Base-by-base conservation (phyloP, 2,113 vertebrate species). In the Microcebus griseorufus region DNA sequence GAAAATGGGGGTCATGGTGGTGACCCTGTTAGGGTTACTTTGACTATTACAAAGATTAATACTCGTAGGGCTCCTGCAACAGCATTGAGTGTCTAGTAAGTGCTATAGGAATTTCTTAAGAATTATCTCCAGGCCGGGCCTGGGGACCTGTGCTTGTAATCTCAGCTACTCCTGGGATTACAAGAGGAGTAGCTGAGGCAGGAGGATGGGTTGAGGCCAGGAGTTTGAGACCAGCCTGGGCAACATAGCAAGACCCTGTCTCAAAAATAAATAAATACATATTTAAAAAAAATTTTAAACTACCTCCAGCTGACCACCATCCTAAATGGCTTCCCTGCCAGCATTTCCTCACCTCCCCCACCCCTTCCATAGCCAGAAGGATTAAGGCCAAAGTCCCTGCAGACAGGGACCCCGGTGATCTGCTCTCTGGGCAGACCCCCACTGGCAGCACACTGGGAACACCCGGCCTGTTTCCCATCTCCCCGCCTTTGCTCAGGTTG, bases 401-500 rank as follows among this genome's bases (percentile, higher is more conserved):
- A 3, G 7, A 2, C 17, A 0, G 0, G n/a, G 32, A 27, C 42
- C 48, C 80, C 7, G 53, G 9, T 23, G 14, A 32, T 18, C 64
- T 17, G 18, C 27, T 18, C 69, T 17, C 34, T 29, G 45, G 4
- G 34, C 64, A 62, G 39, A 11, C 48, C 23, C 34, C 45, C 0
- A 1, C 81, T 65, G 79, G 37, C 37, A 23, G 69, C 39, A 20
- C 60, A n/a, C 76, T 34, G 32, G 78, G 72, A 22, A 10, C 29
- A 9, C 0, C n/a, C 0, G 7, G 2, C 6, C 34, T 65, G 22
- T 51, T 70, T 76, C 60, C 10, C 9, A 0, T 29, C 75, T 60
- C n/a, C 27, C 34, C 16, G 18, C 22, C 69, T 58, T 78, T 9
- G 13, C 25, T 25, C 32, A 9, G 39, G 39, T 25, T 42, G 32